These are phyloP conservation scores for Prolemur simus DNA, from an alignment of 2,113 vertebrate species.

Conservation along the genomic window DNA sequence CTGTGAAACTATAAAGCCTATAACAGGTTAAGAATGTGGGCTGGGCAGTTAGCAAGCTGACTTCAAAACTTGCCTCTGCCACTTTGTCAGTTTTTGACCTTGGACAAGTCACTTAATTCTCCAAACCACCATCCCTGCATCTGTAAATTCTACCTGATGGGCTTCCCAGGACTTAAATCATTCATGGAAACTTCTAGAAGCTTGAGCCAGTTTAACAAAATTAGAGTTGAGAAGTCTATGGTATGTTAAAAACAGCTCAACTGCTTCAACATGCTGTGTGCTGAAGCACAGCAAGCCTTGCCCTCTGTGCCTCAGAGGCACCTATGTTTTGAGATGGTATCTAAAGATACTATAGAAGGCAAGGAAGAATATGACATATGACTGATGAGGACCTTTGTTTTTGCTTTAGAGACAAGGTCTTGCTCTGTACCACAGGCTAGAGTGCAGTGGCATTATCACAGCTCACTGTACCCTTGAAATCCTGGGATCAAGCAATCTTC, in stretches of 20 bases:
- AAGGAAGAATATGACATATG: neutral
- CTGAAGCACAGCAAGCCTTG: neutral
- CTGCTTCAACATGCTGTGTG: rapidly evolving
- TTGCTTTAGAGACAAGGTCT: too few relatives aligned
- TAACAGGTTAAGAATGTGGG: neutral
- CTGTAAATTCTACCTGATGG: neutral
- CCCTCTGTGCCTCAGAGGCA: neutral
- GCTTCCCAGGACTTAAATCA: neutral
- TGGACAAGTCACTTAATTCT: neutral
- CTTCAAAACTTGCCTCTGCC: neutral
- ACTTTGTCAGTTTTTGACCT: neutral
- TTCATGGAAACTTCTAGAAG: neutral
- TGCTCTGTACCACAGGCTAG: too few relatives aligned
- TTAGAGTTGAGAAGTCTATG: neutral
- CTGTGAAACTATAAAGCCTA: neutral
- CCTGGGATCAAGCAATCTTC: too few relatives aligned
- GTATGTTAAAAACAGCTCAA: neutral
- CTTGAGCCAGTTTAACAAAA: neutral
- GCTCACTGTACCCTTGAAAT: too few relatives aligned
- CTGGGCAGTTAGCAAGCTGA: neutral
- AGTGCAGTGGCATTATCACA: too few relatives aligned
- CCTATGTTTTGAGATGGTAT: neutral
- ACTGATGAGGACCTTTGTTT: neutral
- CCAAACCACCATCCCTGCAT: neutral
- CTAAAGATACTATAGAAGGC: neutral